Base-by-base conservation (phyloP, 2,797 vertebrate genomes). In the Pogoniulus pusillus region DNA sequence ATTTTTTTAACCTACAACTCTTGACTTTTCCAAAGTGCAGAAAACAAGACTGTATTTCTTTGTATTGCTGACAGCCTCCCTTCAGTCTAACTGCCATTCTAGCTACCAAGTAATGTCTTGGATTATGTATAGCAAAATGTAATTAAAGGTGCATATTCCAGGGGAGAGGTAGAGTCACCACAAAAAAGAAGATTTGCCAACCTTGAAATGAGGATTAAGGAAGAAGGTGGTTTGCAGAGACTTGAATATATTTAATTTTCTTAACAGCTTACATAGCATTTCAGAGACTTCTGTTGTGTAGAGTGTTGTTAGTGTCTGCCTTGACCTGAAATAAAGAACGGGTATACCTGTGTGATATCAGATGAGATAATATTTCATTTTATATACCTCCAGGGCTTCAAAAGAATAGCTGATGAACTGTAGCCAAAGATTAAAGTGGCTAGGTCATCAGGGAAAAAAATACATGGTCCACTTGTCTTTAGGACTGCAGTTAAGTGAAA, bases 141-240 rank as follows among this genome's bases (percentile, higher is more conserved):
- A 95, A 95, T 95, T 95, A 94, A 92, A 89, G 77, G 69, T 32
- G 79, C 34, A 11, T 77, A 91, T 69, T 95, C 68, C 75, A 80
- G 0, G 0, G 55, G 19, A 82, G 65, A 89, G 70, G 90, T 87
- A 90, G 23, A 90, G 17, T 74, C 78, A 88, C 75, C 69, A 92
- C 74, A 88, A 83, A 94, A 93, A 95, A 94, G 87, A 81, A 92
- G 94, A 95, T 95, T 87, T 96, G 29, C 75, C 62, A 77, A 14
- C 26, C 24, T 69, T 17, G n/a, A 91, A 93, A 63, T 41, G 66
- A 80, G 78, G 93, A 95, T 95, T 91, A 95, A 94, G 72, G 62
- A 90, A 91, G 69, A 70, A 86, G 54, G 58, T 86, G 85, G 78
- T 85, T 90, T 91, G 72, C 72, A 80, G 62, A 92, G 55, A 66